Evolutionary conservation across 2,888 invertebrate species (phyloP), one percentile per base, ranked within the genome.

Genomic region (Lepas anatifera): DNA sequence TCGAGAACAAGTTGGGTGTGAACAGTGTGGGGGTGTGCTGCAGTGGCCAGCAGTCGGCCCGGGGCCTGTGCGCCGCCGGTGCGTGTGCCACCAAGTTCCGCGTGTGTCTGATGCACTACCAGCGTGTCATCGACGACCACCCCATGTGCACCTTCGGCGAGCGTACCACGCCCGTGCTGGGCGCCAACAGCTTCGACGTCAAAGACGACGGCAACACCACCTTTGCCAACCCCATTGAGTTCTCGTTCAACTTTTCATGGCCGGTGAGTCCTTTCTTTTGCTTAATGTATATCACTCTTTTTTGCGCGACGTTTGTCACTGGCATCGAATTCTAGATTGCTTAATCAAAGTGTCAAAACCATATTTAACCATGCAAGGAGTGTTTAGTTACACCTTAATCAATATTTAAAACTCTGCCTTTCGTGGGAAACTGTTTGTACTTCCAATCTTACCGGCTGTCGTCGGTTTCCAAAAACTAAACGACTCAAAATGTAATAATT

Each of bases 101-200:
- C 78, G 90, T 96, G 78, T 97, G 96, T 84, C 86, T 97, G 79
- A 95, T 95, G 82, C 92, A 96, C 80, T 97, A 94, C 83, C 95
- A 96, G 85, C 89, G 88, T 70, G 89, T 89, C 81, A 94, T 97
- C 82, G 93, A 94, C 83, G 89, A 90, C 75, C 88, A 89, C 77
- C 89, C 91, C 77, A 89, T 89, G 76, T 96, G 96, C 83, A 94
- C 94, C 70, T 96, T 93, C 82, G 96, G 95, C 78, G 91, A 92
- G 83, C 88, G 90, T 77, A 87, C 90, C 74, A 95, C 95, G 75
- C 89, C 92, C 71, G 89, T 93, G 76, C 83, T 94, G 77, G 91
- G 90, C 79, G 88, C 89, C 77, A 90, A 91, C 82, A 86, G 87
- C 76, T 70, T 71, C 50, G 70, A 73, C 39, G 70, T 74, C 35